These are phyloP conservation scores for Aurelia aurita complex sp. Pacific DNA, from an alignment of 30 jellyfish, hydroid and myxozoan species.

Conservation along the genomic window DNA sequence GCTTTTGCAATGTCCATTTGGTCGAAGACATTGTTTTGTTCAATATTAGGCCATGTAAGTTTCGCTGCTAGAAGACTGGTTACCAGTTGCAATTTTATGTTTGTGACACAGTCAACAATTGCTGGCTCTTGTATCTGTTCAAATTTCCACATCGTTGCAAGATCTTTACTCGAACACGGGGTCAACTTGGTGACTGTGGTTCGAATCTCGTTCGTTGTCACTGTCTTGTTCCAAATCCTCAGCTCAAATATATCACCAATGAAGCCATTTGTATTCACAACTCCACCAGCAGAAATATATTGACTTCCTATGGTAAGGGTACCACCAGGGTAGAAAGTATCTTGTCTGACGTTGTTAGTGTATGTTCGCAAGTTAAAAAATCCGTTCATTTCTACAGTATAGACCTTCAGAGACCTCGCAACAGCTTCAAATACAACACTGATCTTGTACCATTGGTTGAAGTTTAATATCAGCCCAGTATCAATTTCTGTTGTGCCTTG, in stretches of 20 bases:
- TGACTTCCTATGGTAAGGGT: slow-evolving; percentile 18
- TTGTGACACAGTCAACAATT: slow-evolving; percentile 37
- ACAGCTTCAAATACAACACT: slow-evolving; percentile 31
- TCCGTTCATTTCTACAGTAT: slow-evolving; percentile 55
- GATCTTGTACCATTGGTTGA: slow-evolving; percentile 37
- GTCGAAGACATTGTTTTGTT: neutral
- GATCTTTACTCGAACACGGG: slow-evolving; percentile 40
- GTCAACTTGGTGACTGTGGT: slow-evolving; percentile 16
- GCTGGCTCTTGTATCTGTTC: slow-evolving; percentile 29
- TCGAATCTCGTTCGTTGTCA: slow-evolving; percentile 49
- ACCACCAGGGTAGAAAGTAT: slow-evolving; percentile 59
- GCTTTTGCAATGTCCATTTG: neutral
- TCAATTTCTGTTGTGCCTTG: slow-evolving; percentile 27
- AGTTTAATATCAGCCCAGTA: slow-evolving; percentile 28
- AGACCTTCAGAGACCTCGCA: slow-evolving; percentile 5
- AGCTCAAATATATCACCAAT: slow-evolving; percentile 43
- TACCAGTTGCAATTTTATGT: neutral
- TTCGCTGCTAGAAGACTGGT: neutral
- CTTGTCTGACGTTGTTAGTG: slow-evolving; percentile 14
- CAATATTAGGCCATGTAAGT: slow-evolving; percentile 25
- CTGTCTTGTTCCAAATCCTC: slow-evolving; percentile 40
- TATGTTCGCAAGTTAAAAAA: slow-evolving; percentile 38
- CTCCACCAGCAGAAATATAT: slow-evolving; percentile 27
- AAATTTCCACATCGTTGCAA: slow-evolving; percentile 62
- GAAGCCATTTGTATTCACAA: slow-evolving; percentile 5